Base-by-base conservation (phyloP, 2,888 invertebrate species). In the Liodrosophila aerea region DNA sequence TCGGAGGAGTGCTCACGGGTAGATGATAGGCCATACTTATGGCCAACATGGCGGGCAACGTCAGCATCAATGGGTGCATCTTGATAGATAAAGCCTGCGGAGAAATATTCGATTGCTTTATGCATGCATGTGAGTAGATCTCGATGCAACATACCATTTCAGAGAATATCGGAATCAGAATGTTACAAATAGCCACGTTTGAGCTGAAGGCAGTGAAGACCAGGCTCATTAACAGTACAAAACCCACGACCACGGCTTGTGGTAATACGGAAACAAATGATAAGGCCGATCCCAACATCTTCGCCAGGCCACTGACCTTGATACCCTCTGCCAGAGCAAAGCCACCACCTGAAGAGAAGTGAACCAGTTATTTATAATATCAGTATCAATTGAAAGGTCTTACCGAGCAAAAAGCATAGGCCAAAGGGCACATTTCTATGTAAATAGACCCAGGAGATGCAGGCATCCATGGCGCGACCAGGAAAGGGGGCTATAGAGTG, bases 1-100 rank as follows among this genome's bases (percentile, higher is more conserved):
- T 98, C 3, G 98, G 97, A 1, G 97, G 97, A 0, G 98, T 98
- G 15, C 97, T 97, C 4, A 98, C 97, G 0, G 97, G 98, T 89
- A 98, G 91, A 92, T 96, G 95, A 91, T 96, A 96, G 1, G 95
- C 96, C 91, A 96, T 96, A 36, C 96, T 97, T 83, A 96, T 95
- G 3, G 95, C 94, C 12, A 97, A 90, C 0, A 96, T 92, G 0
- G 96, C 95, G 0, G 98, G 97, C 72, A 97, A 91, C 94, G 97
- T 96, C 86, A 98, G 91, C 88, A 94, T 94, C 47, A 98, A 91
- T 0, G 97, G 97, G 90, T 98, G 96, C 47, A 96, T 91, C 71
- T 92, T 88, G 43, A 95, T 91, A 0, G 92, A 92, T 1, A 93
- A 88, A 0, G 95, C 93, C 95, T 95, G 58, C 53, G 7, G 7